Evolutionary conservation across 2,888 invertebrate genomes (phyloP), one percentile per base, ranked within the genome.

Genomic region (Ormia ochracea): DNA sequence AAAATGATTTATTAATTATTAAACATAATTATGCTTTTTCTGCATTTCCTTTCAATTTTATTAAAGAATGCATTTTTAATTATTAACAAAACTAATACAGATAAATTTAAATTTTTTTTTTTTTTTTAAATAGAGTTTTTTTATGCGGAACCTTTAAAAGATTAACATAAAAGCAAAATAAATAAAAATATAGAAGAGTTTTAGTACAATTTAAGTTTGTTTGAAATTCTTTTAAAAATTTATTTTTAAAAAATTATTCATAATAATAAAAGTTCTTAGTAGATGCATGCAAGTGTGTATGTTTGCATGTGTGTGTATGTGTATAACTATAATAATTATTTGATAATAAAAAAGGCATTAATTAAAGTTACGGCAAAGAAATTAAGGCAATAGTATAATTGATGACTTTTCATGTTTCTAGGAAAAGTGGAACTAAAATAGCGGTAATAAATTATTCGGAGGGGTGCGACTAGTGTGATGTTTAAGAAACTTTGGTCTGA

Each of bases 1-100:
- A 75, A 82, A 80, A 75, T 81, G 81, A 82, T 82, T 82, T 82
- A 80, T 83, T 83, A 81, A 79, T 82, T 82, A 82, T 78, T 82
- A 83, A 77, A 81, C 63, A 82, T 80, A 82, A 81, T 76, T 76
- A 63, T 63, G 23, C 23, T 69, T 54, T 9, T 61, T 65, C 17
- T 41, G 76, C 33, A 66, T 70, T 75, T 70, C 28, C 26, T 36
- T 69, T 70, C 19, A 48, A 38, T n/a, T 70, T 52, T 50, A 56
- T 58, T 52, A 69, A 54, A 54, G 3, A 52, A 38, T 23, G 19
- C 48, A 26, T 59, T 72, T 33, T 52, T 26, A 59, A 68, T 54
- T 65, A 58, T 63, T 72, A 59, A 75, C 61, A n/a, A 31, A 28
- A 69, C 33, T 48, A 33, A 38, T 19, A 41, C 45, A 31, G 38